Percentiles rank a stretch among this genome's conserved stretches.
Evolutionary conservation across 2,888 invertebrate genomes (phyloP).

Genomic region (Tetranychus piercei): DNA sequence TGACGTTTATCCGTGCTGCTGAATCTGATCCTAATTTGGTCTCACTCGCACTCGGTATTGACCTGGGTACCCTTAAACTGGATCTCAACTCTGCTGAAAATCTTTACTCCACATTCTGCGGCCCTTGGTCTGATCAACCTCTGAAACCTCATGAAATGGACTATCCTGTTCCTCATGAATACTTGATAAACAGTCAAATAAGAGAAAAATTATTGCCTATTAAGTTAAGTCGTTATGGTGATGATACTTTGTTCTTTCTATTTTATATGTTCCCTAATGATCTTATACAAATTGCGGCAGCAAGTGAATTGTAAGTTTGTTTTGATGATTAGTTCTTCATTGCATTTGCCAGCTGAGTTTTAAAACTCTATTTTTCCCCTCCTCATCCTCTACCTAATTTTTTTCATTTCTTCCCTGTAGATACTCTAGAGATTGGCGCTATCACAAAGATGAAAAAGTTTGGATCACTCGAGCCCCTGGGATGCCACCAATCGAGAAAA

Average conservation of each 20-base stretch:
- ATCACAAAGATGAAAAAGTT: slow-evolving; percentile 94
- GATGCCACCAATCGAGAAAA: slow-evolving; percentile 81
- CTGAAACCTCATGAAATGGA: slow-evolving; percentile 95
- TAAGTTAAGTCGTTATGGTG: slow-evolving; percentile 89
- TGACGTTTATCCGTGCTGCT: slow-evolving; percentile 92
- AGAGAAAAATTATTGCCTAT: slow-evolving; percentile 82
- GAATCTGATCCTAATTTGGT: slow-evolving; percentile 93
- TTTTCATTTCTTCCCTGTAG: slow-evolving; percentile 37
- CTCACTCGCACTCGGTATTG: slow-evolving; percentile 87
- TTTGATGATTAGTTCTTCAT: slow-evolving; percentile 1
- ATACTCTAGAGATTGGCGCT: slow-evolving; percentile 96
- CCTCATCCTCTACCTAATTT: not conserved
- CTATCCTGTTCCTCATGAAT: slow-evolving; percentile 93
- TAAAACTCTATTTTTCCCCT: not conserved
- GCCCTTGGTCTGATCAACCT: slow-evolving; percentile 94
- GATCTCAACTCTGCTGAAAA: slow-evolving; percentile 93
- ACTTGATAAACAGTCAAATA: slow-evolving; percentile 89
- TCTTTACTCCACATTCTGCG: slow-evolving; percentile 92
- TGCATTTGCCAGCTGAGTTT: not conserved
- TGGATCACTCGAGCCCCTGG: slow-evolving; percentile 97
- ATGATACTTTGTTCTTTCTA: slow-evolving; percentile 95
- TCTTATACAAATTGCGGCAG: slow-evolving; percentile 89
- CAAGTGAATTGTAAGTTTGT: slow-evolving; percentile 71
- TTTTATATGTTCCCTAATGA: slow-evolving; percentile 98
- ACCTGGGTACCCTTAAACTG: slow-evolving; percentile 88